A percentile compares a stretch with the other conserved stretches of the same genome.
Evolutionary conservation across 2,888 invertebrate species (phyloP).

Genomic region (Drosophila dives): DNA sequence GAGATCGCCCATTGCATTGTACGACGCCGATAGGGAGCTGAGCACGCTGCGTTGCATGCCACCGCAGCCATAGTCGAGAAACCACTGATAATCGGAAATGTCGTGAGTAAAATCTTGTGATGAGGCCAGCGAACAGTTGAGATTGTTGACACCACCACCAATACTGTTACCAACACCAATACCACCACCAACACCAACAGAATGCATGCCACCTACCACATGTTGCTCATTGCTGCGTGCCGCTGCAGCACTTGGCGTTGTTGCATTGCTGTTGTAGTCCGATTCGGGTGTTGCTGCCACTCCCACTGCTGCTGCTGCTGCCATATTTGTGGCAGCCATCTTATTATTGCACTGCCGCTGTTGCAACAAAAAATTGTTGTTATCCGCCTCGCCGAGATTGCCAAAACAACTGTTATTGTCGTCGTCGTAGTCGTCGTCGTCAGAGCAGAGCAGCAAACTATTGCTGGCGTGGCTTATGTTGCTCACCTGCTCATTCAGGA

Average conservation of each 20-base stretch:
- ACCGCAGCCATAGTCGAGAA: slow-evolving; percentile 91
- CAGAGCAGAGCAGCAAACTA: slow-evolving; percentile 71
- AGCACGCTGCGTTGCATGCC: slow-evolving; percentile 91
- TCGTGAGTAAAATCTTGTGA: slow-evolving; percentile 90
- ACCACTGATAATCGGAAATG: slow-evolving; percentile 96
- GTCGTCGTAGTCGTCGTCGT: slow-evolving; percentile 58
- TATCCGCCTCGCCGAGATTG: slow-evolving; percentile 33
- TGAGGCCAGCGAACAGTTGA: slow-evolving; percentile 85
- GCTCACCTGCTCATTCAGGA: slow-evolving; percentile 84
- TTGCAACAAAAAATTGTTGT: slow-evolving; percentile 55
- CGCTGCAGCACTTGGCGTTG: slow-evolving; percentile 79
- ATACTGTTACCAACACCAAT: slow-evolving; percentile 44
- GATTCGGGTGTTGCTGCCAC: slow-evolving; percentile 82
- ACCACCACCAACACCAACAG: slow-evolving; percentile 65
- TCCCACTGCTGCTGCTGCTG: slow-evolving; percentile 72
- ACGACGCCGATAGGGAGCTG: slow-evolving; percentile 92
- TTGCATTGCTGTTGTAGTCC: slow-evolving; percentile 85
- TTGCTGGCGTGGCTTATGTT: slow-evolving; percentile 68
- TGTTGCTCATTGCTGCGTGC: slow-evolving; percentile 64
- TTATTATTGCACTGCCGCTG: slow-evolving; percentile 48
- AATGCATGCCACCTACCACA: slow-evolving; percentile 77
- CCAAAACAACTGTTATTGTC: slow-evolving; percentile 43
- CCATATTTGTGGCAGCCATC: slow-evolving; percentile 68
- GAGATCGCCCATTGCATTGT: slow-evolving; percentile 89
- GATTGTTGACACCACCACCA: slow-evolving; percentile 72